Evolutionary conservation across 2,113 vertebrate genomes (phyloP).

Genomic region (Hepsetus odoe): DNA sequence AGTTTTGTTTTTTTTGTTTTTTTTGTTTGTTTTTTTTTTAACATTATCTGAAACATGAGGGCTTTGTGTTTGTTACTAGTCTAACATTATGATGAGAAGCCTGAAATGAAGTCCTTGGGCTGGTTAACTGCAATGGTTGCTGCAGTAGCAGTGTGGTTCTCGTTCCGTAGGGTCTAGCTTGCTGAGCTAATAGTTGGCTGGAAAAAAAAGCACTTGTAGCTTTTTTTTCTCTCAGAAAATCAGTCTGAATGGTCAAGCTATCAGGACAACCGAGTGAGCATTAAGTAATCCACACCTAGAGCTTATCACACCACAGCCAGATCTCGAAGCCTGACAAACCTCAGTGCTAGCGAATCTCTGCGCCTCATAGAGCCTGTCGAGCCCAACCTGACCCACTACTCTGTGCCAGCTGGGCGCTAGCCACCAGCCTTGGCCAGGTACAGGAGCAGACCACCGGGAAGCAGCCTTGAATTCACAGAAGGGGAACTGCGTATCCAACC

Average conservation of each 20-base stretch:
- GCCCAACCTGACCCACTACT: slow-evolving; percentile 58
- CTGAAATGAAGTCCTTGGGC: neutral
- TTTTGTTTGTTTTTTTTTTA: no score
- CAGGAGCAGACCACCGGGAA: slow-evolving; percentile 63
- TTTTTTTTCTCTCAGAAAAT: neutral
- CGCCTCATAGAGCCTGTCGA: slow-evolving; percentile 54
- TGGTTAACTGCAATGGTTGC: no score
- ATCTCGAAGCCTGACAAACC: slow-evolving; percentile 59
- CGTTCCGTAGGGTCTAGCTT: neutral
- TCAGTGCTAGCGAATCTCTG: slow-evolving; percentile 31
- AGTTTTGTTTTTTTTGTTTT: no score
- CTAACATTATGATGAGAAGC: neutral
- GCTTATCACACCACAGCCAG: slow-evolving; percentile 68
- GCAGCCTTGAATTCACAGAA: slow-evolving; percentile 58
- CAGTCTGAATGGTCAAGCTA: slow-evolving; percentile 22
- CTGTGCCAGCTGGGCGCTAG: slow-evolving; percentile 71
- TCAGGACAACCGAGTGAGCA: slow-evolving; percentile 27
- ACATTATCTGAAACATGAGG: neutral
- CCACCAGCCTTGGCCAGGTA: slow-evolving; percentile 66
- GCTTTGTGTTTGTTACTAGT: neutral
- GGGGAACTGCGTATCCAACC: neutral
- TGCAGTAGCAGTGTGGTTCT: no score
- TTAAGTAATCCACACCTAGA: slow-evolving; percentile 48
- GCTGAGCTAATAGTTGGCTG: neutral
- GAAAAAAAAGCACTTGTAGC: neutral